Evolutionary conservation across 2,797 vertebrate species (phyloP), one percentile per base, ranked within the genome.

Genomic region (Menidia menidia): DNA sequence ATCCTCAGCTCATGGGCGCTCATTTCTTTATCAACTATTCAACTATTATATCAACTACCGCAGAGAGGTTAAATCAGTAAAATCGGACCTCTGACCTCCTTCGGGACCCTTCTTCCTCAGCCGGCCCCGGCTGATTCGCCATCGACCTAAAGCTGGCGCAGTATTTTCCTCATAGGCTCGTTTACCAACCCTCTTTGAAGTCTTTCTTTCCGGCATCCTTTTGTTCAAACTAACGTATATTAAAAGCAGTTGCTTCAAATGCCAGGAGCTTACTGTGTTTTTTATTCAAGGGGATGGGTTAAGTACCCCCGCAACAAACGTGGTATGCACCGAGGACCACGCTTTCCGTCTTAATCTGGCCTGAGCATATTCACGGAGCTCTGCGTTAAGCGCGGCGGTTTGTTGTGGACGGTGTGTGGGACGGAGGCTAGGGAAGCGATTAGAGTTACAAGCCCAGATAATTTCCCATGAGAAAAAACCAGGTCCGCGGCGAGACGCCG

Each of bases 401-500:
- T 41, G 14, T 31, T 9, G 1, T 25, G 51, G 2, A 11, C 12
- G 10, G 13, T 41, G 25, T 60, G 16, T 2, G 13, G 45, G 15
- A 65, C 43, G 25, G 41, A 30, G 25, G 51, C 18, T 60, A 66
- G 42, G 0, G 15, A 39, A 13, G 68, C 33, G 58, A 25, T 64
- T 18, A 62, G 67, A 12, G 16, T 60, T 59, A 54, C 16, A 13
- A 52, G 64, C 3, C 44, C 62, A 33, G 7, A 59, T 51, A 0
- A 67, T 63, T 50, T 75, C 33, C 53, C 47, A 59, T 32, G 63
- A 60, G 43, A 43, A 8, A 43, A 8, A 25, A 25, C 25, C 25
- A 25, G 11, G 31, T 25, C 25, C 4, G 33, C 59, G 64, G 30
- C 18, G 33, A 72, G 67, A 77, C 7, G 67, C 13, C 16, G 60